Evolutionary conservation across 1,140 invertebrate genomes (phyloP).

Genomic region (Dendroctonus ponderosae): DNA sequence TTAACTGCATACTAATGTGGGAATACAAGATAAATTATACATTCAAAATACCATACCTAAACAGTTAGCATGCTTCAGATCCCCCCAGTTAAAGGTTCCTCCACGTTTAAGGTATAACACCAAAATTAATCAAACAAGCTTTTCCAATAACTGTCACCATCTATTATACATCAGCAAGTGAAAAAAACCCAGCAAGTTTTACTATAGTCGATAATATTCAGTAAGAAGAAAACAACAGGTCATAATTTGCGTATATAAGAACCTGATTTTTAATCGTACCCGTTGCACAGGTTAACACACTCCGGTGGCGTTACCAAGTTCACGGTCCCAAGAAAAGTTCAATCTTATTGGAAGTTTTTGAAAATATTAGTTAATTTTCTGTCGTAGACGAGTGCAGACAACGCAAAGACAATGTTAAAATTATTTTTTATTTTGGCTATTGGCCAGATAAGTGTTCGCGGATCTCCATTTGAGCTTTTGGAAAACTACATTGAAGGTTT

Average conservation of each 20-base stretch:
- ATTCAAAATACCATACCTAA: no score
- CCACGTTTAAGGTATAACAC: not conserved
- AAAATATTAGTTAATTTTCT: no score
- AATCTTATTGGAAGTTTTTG: not conserved
- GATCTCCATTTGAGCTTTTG: slow-evolving; percentile 36
- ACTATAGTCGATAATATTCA: not conserved
- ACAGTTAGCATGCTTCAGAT: no score
- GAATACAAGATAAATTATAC: no score
- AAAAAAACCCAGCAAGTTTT: not conserved
- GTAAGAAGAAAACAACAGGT: not conserved
- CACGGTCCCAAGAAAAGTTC: slow-evolving; percentile 1
- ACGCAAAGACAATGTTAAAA: slow-evolving; percentile 10
- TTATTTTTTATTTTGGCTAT: slow-evolving; percentile 10
- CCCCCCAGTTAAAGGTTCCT: no score
- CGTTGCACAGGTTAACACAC: slow-evolving; percentile 7
- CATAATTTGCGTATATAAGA: slow-evolving; percentile 5
- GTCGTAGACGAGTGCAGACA: not conserved
- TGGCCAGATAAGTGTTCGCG: not conserved
- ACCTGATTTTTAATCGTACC: not conserved
- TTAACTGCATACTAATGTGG: no score
- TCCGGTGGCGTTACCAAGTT: not conserved
- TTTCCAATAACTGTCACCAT: not conserved
- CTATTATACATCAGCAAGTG: not conserved
- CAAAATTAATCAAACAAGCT: slow-evolving; percentile 1
- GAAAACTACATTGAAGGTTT: slow-evolving; percentile 40